phyloP scores from a whole-genome alignment of 2,113 vertebrate genomes.

The Puma concolor region DNA sequence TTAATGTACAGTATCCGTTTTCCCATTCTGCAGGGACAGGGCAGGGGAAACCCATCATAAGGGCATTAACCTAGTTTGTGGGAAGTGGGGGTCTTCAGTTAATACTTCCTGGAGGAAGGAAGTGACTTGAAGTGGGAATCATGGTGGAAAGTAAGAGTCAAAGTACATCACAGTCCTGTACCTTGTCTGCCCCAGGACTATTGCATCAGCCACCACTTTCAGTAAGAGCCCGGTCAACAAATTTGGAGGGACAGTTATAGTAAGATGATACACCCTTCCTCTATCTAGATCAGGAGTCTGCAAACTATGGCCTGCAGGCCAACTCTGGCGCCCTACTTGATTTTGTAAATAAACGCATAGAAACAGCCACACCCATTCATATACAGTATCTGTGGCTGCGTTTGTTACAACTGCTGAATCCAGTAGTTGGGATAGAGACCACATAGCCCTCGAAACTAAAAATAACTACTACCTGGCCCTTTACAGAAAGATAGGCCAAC shows the following conservation, averaged over 20 bases:
- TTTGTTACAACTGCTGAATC: background rate
- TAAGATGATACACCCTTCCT: background rate
- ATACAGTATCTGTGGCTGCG: background rate
- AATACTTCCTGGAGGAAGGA: background rate
- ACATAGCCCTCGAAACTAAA: background rate
- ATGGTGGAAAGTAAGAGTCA: background rate
- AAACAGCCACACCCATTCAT: background rate
- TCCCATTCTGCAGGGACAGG: background rate
- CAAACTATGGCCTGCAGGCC: background rate
- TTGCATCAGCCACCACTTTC: background rate
- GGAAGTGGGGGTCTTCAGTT: background rate
- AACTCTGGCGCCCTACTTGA: background rate
- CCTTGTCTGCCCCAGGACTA: background rate
- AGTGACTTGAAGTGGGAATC: background rate
- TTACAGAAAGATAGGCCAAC: background rate
- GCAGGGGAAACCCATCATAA: background rate
- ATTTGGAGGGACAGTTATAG: background rate
- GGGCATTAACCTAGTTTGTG: background rate
- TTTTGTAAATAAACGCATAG: background rate
- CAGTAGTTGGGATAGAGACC: background rate
- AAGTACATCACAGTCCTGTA: background rate
- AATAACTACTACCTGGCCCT: background rate
- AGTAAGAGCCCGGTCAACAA: background rate
- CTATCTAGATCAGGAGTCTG: background rate
- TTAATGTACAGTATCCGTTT: background rate